Conservation (phyloP, 2,113 vertebrate species). For the Oryzias curvinotus region DNA sequence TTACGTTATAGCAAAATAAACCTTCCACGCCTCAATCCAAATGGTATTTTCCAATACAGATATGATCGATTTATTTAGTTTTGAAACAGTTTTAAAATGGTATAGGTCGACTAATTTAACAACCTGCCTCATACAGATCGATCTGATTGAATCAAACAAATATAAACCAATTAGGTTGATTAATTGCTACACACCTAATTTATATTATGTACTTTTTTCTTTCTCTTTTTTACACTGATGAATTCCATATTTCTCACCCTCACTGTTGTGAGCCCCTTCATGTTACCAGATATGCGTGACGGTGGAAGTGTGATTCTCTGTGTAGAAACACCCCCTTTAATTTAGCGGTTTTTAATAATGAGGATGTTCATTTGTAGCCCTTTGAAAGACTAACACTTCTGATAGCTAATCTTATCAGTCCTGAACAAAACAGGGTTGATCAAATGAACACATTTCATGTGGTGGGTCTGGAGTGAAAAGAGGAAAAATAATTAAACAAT, state of each 20-base stretch:
- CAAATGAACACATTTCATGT: constrained; percentile 68
- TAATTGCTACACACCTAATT: too few species aligned
- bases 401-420: constrained; percentile 73
- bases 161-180: too few species aligned
- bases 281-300: constrained; percentile 56
- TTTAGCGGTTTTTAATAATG: constrained; percentile 56
- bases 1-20: too few species aligned
- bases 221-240: neutral
- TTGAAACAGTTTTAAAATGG: too few species aligned
- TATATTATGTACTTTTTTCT: neutral
- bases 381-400: constrained; percentile 68
- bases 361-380: constrained; percentile 55
- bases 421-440: constrained; percentile 65
- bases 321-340: constrained; percentile 52
- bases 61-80: too few species aligned
- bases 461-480: constrained; percentile 43
- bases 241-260: constrained; percentile 25
- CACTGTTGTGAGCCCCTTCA: constrained; percentile 50
- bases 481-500: constrained; percentile 2
- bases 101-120: too few species aligned
- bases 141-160: too few species aligned
- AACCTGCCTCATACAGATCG: too few species aligned
- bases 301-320: constrained; percentile 47
- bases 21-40: too few species aligned
- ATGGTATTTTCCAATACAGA: too few species aligned